Evolutionary conservation across 1,140 invertebrate genomes (phyloP).

Genomic region (Drosophila pseudoobscura): DNA sequence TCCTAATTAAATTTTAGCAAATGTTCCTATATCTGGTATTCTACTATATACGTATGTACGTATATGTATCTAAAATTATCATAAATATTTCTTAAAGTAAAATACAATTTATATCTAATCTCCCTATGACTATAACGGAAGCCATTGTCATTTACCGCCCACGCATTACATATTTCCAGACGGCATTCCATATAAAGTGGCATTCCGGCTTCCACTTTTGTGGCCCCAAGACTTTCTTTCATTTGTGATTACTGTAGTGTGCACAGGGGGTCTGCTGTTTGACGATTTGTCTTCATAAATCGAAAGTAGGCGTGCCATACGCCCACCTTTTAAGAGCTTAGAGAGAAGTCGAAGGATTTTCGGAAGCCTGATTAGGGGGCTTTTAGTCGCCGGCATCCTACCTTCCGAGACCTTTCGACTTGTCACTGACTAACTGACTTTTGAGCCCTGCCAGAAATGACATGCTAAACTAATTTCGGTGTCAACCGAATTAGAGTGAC

Average conservation of each 20-base stretch:
- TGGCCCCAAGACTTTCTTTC: conserved; percentile 12
- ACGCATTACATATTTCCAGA: background rate
- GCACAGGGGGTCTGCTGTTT: conserved; percentile 1
- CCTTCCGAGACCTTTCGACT: background rate
- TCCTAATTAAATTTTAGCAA: too few species aligned
- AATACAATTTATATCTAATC: too few species aligned
- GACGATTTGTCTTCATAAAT: conserved; percentile 59
- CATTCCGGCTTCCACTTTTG: conserved; percentile 22
- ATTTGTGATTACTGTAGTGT: conserved; percentile 15
- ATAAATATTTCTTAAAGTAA: too few species aligned
- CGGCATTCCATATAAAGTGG: background rate
- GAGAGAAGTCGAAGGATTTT: conserved; percentile 39
- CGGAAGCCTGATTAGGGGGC: conserved; percentile 26
- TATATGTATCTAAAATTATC: too few species aligned
- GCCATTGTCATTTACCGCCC: background rate
- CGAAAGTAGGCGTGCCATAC: conserved; percentile 33
- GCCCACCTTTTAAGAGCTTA: conserved; percentile 50
- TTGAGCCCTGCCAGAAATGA: conserved; percentile 48
- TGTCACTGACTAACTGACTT: conserved; percentile 21
- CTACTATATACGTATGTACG: too few species aligned
- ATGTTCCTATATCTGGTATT: too few species aligned
- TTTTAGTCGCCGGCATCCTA: conserved; percentile 22
- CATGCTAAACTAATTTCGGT: conserved; percentile 74
- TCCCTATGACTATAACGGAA: too few species aligned
- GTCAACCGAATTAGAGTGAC: conserved; percentile 65